Conservation (phyloP, 2,797 vertebrate species). For the Sebastes matsubarae region DNA sequence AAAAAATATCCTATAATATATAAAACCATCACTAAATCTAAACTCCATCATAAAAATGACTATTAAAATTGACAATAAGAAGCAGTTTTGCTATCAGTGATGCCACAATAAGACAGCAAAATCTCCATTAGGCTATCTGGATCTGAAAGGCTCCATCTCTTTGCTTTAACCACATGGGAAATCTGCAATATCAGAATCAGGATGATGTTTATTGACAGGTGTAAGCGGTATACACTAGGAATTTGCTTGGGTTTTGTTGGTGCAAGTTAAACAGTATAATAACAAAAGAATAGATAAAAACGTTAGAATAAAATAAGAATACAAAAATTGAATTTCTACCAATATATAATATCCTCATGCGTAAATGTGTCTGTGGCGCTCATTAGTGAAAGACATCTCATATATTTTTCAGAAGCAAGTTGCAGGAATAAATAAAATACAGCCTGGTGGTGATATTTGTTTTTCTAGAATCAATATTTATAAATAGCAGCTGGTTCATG, state of each 20-base stretch:
- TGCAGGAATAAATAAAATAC: accelerated
- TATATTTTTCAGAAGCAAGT: not conserved
- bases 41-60: not conserved
- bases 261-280: too few relatives aligned
- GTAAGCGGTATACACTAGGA: too few relatives aligned
- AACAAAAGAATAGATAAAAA: too few relatives aligned
- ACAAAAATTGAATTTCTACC: too few relatives aligned
- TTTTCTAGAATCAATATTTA: not conserved
- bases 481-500: not conserved
- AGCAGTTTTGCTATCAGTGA: too few relatives aligned
- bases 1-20: too few relatives aligned
- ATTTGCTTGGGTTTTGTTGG: too few relatives aligned
- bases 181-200: not conserved
- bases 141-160: not conserved
- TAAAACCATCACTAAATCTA: not conserved
- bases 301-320: too few relatives aligned
- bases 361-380: not conserved
- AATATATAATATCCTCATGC: not conserved
- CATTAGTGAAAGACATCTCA: not conserved
- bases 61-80: not conserved
- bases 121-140: not conserved
- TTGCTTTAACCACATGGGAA: not conserved
- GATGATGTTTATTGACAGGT: too few relatives aligned
- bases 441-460: not conserved
- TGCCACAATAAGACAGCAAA: not conserved